Conservation (phyloP, 2,797 vertebrate genomes). For the Falco naumanni region DNA sequence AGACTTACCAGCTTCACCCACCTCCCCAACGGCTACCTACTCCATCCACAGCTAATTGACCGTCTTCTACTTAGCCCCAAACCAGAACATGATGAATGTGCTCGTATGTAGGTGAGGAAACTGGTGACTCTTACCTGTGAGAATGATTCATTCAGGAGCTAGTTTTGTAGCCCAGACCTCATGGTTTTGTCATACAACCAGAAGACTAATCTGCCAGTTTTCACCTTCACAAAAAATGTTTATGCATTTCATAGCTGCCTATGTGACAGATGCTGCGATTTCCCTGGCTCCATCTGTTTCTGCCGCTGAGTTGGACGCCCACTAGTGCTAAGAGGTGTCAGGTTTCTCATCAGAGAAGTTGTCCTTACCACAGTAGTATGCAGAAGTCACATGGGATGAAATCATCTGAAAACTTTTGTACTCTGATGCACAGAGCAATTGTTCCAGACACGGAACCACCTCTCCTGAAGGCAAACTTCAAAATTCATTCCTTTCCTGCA, state of each 20-base stretch:
- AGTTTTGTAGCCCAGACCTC: constrained; percentile 1
- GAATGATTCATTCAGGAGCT: constrained; percentile 6
- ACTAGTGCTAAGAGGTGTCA: constrained; percentile 60
- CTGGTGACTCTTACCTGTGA: constrained; percentile 4
- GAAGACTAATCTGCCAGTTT: constrained; percentile 49
- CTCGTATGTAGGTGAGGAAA: not conserved
- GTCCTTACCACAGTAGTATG: constrained; percentile 23
- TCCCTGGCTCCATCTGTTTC: constrained; percentile 61
- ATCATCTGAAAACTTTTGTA: constrained; percentile 59
- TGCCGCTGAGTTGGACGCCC: constrained; percentile 53
- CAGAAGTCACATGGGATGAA: constrained; percentile 64
- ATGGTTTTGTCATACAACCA: constrained; percentile 14
- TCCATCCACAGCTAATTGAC: not conserved
- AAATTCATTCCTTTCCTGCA: constrained; percentile 16
- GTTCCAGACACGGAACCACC: not conserved
- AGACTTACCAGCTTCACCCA: not conserved
- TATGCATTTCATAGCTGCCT: constrained; percentile 51
- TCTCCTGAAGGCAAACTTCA: constrained; percentile 50
- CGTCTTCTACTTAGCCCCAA: not conserved
- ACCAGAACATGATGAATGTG: not conserved
- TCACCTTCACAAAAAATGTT: constrained; percentile 50
- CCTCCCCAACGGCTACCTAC: not conserved
- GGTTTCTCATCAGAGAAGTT: constrained; percentile 56
- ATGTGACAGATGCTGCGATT: constrained; percentile 61
- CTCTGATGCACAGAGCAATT: constrained; percentile 29